Conservation (phyloP, 1,140 invertebrate species). For the Bombus pyrosoma region DNA sequence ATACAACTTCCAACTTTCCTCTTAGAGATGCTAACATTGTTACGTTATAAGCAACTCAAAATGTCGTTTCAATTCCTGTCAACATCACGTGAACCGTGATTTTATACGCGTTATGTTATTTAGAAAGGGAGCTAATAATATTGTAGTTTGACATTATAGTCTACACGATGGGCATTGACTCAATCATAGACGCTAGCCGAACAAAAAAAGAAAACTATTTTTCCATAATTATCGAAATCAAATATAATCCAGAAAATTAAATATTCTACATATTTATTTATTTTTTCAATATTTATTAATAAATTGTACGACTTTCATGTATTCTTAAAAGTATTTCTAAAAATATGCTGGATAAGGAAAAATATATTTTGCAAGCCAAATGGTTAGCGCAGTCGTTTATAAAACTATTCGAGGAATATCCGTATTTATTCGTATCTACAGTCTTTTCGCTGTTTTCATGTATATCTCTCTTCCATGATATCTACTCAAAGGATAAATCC, state of each 20-base stretch:
- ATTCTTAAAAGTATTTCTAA: too few species aligned
- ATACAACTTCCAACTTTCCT: not conserved
- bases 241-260: too few species aligned
- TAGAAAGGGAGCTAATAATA: not conserved
- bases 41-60: not conserved
- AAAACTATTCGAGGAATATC: not conserved
- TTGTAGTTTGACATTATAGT: not conserved
- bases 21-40: not conserved
- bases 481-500: not conserved
- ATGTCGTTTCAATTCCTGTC: not conserved
- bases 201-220: too few species aligned
- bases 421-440: not conserved
- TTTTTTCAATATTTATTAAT: too few species aligned
- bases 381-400: not conserved
- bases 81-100: not conserved
- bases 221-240: too few species aligned
- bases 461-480: not conserved
- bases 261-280: too few species aligned
- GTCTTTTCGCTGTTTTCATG: not conserved
- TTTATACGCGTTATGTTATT: not conserved
- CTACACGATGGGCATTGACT: too few species aligned
- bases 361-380: too few species aligned
- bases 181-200: too few species aligned
- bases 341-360: too few species aligned
- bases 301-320: too few species aligned